phyloP scores from a whole-genome alignment of 2,113 vertebrate species.

The Corythornis madagascariensis region DNA sequence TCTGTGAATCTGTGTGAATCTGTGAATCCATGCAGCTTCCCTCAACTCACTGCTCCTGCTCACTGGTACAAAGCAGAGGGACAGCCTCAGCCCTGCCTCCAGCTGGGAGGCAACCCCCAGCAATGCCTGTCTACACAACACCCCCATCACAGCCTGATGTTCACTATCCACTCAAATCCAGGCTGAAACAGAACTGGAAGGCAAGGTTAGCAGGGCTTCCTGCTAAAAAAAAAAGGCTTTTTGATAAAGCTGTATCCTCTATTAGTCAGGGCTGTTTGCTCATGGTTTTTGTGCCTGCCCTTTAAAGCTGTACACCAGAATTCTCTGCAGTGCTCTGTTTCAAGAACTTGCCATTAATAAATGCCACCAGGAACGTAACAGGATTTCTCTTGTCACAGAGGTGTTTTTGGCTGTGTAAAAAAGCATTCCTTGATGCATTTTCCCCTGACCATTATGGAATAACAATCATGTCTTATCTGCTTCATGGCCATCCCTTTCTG shows the following conservation, averaged over 20 bases:
- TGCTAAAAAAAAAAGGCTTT: background rate
- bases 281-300: background rate
- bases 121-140: background rate
- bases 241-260: background rate
- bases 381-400: constrained; percentile 4
- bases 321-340: background rate
- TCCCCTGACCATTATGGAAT: background rate
- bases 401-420: background rate
- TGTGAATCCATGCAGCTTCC: background rate
- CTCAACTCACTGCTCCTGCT: background rate
- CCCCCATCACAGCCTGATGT: fast-evolving
- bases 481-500: background rate
- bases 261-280: background rate
- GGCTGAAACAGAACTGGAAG: background rate
- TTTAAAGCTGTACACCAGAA: constrained; percentile 18
- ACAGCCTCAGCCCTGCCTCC: background rate
- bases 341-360: constrained; percentile 11
- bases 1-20: too few species aligned
- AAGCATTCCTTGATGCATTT: background rate
- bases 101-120: background rate
- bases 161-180: background rate
- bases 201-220: background rate
- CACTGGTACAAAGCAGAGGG: background rate
- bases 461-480: background rate
- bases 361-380: background rate